Evolutionary conservation across 2,888 invertebrate species (phyloP), one percentile per base, ranked within the genome.

Genomic region (Eustalomyia histrio): DNA sequence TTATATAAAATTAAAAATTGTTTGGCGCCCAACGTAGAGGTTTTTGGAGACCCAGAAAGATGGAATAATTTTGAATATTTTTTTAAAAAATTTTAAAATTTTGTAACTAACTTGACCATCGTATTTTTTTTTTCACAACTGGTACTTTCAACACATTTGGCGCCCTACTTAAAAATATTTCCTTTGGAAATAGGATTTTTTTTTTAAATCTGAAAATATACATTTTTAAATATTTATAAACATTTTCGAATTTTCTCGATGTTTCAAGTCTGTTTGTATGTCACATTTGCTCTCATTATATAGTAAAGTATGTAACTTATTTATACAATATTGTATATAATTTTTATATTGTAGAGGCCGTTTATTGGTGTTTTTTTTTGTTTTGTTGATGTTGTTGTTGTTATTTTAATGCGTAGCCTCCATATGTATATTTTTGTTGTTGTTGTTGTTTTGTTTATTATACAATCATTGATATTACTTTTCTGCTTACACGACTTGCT

Each of bases 381-480:
- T n/a, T n/a, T n/a, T n/a, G n/a, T n/a, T 21, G 21, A 3, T 74
- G 64, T 61, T 78, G 18, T 24, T 79, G 33, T 64, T 69, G 21
- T 73, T 65, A 71, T 71, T 74, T 79, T 75, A 81, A 78, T 78
- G 81, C 79, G 79, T 82, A 82, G 79, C 82, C 82, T 79, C 82
- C 76, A 79, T 79, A 21, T 55, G 50, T 17, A 33, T 61, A 29
- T 16, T 35, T 61, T 60, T 29, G 39, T 76, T n/a, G n/a, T 17
- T 60, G 57, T 55, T 43, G 35, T n/a, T 73, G 52, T n/a, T n/a
- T n/a, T n/a, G n/a, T 71, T 69, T 74, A 60, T 83, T 80, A 80
- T 83, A 80, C 80, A 82, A 79, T 39, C 55, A 79, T 76, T 82
- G 79, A 79, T 79, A 76, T 82, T 79, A 79, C 76, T 76, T 33